Conservation (phyloP, 2,888 invertebrate genomes). For the Himalopsyche japonica region DNA sequence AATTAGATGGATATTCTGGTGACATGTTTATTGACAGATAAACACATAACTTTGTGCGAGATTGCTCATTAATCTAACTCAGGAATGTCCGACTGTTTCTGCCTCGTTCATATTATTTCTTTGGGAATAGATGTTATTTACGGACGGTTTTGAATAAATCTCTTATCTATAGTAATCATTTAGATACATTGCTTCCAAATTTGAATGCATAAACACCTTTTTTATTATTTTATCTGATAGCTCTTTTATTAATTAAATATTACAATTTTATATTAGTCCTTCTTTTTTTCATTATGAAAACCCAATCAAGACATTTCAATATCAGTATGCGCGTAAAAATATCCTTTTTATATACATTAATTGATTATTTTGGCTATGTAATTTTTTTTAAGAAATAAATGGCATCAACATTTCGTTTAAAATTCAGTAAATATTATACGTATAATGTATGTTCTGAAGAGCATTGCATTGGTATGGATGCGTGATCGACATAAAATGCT, state of each 20-base stretch:
- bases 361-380: too few relatives aligned
- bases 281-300: too few relatives aligned
- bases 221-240: background rate
- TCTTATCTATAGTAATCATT: background rate
- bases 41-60: constrained; percentile 37
- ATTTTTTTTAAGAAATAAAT: too few relatives aligned
- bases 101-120: background rate
- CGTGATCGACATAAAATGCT: too few relatives aligned
- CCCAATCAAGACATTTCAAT: too few relatives aligned
- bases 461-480: too few relatives aligned
- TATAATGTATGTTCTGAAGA: too few relatives aligned
- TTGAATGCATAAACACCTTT: background rate
- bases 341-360: too few relatives aligned
- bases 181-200: background rate
- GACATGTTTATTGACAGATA: constrained; percentile 40
- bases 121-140: background rate
- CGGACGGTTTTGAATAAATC: background rate
- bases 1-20: constrained; percentile 41
- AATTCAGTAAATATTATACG: too few relatives aligned
- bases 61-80: constrained; percentile 36
- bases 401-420: too few relatives aligned
- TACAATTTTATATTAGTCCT: background rate
- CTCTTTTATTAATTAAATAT: background rate
- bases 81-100: constrained; percentile 19
- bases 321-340: too few relatives aligned